Percentiles rank a stretch among this genome's conserved stretches.
Conservation (phyloP, 2,113 vertebrate species). For the Vidua chalybeata region DNA sequence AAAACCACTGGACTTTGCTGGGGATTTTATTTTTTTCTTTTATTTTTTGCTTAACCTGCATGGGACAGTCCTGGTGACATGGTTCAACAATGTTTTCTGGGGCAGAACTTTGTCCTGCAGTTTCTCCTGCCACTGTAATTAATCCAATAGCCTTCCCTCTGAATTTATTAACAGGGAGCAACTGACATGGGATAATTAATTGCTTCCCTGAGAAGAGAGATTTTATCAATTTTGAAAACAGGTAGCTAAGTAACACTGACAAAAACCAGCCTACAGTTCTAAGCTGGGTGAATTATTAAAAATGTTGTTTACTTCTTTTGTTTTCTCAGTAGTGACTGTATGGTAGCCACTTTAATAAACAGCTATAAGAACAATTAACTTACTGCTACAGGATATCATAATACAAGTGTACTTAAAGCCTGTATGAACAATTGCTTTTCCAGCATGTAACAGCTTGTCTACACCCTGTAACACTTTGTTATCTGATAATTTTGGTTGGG, state of each 20-base stretch:
- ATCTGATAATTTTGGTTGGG: background rate
- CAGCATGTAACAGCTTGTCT: background rate
- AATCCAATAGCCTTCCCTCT: background rate
- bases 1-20: background rate
- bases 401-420: background rate
- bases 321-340: background rate
- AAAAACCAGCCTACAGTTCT: background rate
- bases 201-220: background rate
- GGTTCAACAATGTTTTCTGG: background rate
- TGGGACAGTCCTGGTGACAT: background rate
- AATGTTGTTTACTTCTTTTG: background rate
- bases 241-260: background rate
- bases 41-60: background rate
- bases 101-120: background rate
- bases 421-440: background rate
- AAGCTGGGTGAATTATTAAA: background rate
- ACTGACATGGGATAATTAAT: background rate
- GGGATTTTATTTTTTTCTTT: rapidly evolving
- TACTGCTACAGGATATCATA: background rate
- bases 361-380: background rate
- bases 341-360: background rate
- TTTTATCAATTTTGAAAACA: background rate
- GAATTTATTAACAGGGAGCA: background rate
- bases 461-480: background rate
- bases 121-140: background rate